Evolutionary conservation across 2,113 vertebrate genomes (phyloP).

Genomic region (Athene noctua): DNA sequence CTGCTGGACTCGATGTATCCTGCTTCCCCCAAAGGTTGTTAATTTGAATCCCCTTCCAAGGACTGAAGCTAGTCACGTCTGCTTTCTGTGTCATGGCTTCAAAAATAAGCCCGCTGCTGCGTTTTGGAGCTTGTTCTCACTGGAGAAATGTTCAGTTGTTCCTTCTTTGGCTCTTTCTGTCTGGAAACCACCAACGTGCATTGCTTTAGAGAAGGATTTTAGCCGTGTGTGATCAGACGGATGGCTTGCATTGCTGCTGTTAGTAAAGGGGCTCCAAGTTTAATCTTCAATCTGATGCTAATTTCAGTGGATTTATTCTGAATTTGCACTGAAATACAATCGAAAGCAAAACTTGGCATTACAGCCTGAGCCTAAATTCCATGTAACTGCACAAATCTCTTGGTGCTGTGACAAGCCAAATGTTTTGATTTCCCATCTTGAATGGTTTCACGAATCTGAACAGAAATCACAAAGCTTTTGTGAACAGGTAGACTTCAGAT

Average conservation of each 20-base stretch:
- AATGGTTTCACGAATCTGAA: not conserved
- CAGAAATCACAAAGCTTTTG: not conserved
- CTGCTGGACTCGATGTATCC: not conserved
- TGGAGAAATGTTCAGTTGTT: not conserved
- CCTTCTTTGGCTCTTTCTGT: not conserved
- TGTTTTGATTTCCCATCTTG: not conserved
- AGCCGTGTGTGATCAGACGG: not conserved
- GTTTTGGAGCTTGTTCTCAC: not conserved
- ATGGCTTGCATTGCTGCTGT: not conserved
- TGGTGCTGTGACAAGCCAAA: not conserved
- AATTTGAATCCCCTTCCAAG: not conserved
- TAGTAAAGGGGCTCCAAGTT: not conserved
- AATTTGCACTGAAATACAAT: not conserved
- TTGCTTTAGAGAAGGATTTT: not conserved
- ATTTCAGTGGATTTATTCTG: not conserved
- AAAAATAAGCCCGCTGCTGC: not conserved
- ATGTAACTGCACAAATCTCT: not conserved
- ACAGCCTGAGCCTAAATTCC: not conserved
- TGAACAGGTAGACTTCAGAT: not conserved
- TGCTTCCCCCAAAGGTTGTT: not conserved
- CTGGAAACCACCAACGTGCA: not conserved
- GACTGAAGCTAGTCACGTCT: not conserved
- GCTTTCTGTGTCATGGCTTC: not conserved
- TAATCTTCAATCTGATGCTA: not conserved
- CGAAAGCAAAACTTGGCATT: not conserved